Percentiles rank a stretch among this genome's conserved stretches.
These are phyloP conservation scores for Araneus ventricosus DNA, from an alignment of 1,140 invertebrate genomes.

Conservation along the genomic window DNA sequence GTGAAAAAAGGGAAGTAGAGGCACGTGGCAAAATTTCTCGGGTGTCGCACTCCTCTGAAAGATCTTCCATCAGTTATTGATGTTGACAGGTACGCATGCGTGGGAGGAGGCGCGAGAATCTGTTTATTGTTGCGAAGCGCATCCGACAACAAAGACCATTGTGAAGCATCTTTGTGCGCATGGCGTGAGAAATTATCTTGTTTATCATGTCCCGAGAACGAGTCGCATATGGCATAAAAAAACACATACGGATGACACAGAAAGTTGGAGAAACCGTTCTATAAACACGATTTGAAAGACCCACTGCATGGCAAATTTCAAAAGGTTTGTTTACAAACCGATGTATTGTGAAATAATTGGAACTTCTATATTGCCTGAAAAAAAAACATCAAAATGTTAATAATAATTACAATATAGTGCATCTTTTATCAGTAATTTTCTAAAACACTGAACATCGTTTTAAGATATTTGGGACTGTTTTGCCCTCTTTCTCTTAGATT, in stretches of 20 bases:
- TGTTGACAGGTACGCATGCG: conserved; percentile 64
- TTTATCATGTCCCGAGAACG: conserved; percentile 49
- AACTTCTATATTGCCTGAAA: neutral
- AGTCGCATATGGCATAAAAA: conserved; percentile 47
- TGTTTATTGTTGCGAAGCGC: conserved; percentile 50
- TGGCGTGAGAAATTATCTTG: conserved; percentile 68
- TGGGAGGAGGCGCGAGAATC: conserved; percentile 27
- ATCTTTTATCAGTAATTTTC: no score
- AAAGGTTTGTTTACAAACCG: neutral
- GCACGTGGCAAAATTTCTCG: neutral
- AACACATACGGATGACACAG: neutral
- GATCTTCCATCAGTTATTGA: neutral
- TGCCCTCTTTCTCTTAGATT: no score
- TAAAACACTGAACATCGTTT: no score
- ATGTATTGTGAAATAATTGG: neutral
- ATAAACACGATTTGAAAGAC: neutral
- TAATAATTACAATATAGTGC: no score
- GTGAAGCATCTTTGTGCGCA: conserved; percentile 1
- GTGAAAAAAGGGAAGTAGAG: neutral
- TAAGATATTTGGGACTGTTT: no score
- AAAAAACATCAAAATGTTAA: neutral
- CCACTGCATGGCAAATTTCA: neutral
- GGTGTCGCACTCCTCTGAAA: neutral
- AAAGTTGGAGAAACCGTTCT: neutral
- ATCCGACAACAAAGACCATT: conserved; percentile 43